These are phyloP conservation scores for Platysteira castanea DNA, from an alignment of 2,113 vertebrate species.

Conservation along the genomic window DNA sequence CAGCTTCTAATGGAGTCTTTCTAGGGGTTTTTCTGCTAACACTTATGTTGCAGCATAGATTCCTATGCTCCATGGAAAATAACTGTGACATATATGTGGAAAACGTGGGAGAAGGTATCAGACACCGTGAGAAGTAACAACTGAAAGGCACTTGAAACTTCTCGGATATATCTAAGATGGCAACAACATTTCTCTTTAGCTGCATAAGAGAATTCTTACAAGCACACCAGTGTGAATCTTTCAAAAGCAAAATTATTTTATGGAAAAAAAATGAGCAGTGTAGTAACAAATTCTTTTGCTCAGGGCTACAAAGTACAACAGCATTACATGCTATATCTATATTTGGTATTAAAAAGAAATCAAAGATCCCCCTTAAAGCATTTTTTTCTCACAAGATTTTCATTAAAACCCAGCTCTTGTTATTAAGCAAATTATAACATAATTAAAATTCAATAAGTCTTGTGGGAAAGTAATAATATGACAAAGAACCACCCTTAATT, in stretches of 20 bases:
- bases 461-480: constrained; percentile 26
- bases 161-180: background rate
- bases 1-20: background rate
- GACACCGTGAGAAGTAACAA: fast-evolving
- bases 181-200: background rate
- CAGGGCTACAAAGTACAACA: background rate
- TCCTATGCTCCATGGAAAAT: background rate
- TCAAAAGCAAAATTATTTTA: background rate
- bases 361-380: constrained; percentile 3
- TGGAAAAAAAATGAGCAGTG: background rate
- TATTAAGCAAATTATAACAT: constrained; percentile 45
- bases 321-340: constrained; percentile 28
- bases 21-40: background rate
- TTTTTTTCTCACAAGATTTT: constrained; percentile 34
- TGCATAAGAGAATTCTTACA: background rate
- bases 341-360: constrained; percentile 45
- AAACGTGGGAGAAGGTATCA: fast-evolving
- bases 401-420: constrained; percentile 21
- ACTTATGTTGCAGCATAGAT: background rate
- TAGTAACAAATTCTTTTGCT: constrained; percentile 4
- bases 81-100: fast-evolving
- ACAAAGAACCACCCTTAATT: background rate
- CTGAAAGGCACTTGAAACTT: background rate
- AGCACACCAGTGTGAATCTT: background rate
- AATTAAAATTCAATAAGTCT: constrained; percentile 59